A percentile compares a stretch with the other conserved stretches of the same genome.
phyloP scores from a whole-genome alignment of 2,113 vertebrate genomes.

The Coracopsis vasa region DNA sequence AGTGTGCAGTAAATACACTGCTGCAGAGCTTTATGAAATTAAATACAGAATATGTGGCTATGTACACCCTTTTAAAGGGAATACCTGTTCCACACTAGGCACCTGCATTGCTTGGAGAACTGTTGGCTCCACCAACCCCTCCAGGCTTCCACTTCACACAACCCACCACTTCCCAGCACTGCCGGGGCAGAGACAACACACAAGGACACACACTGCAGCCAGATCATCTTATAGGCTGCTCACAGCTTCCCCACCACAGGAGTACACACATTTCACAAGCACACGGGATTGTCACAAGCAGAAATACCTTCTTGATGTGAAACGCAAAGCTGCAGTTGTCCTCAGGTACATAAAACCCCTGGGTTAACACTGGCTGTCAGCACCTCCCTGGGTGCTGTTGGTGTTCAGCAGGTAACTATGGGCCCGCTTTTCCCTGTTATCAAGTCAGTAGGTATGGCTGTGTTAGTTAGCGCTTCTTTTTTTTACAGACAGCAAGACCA shows the following conservation, averaged over 20 bases:
- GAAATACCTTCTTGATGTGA: background rate
- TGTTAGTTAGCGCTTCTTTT: background rate
- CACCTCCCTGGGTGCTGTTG: background rate
- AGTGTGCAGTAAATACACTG: accelerated
- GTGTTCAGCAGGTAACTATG: background rate
- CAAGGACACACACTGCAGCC: too few relatives aligned
- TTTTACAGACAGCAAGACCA: slow-evolving; percentile 24
- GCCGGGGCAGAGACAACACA: background rate
- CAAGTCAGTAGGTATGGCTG: background rate
- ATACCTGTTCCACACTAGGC: too few relatives aligned
- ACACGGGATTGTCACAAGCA: accelerated
- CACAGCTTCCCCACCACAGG: background rate
- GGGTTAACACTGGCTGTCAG: background rate
- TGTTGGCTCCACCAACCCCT: accelerated
- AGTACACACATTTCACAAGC: accelerated
- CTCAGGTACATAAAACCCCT: accelerated
- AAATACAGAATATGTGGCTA: background rate
- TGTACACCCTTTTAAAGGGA: accelerated
- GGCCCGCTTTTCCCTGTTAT: too few relatives aligned
- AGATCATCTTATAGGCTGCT: accelerated
- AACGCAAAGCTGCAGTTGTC: background rate
- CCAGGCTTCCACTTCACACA: background rate
- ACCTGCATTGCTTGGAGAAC: background rate
- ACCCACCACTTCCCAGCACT: background rate
- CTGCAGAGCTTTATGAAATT: background rate